Evolutionary conservation across 2,113 vertebrate genomes (phyloP).

Genomic region (Choloepus hoffmanni): DNA sequence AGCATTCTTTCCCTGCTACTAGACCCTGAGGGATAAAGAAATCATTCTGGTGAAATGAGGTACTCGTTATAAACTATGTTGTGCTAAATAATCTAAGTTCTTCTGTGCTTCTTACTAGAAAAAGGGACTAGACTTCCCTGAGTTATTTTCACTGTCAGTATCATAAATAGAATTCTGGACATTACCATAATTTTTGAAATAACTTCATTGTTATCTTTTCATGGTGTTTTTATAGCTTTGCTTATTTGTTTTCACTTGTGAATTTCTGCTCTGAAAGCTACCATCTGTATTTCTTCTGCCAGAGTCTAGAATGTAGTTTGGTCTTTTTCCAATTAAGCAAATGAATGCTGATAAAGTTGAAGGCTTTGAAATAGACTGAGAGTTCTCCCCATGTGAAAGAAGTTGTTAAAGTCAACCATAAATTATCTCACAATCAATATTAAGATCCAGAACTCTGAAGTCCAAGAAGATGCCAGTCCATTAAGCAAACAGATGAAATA

Average conservation of each 20-base stretch:
- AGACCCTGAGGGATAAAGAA: neutral
- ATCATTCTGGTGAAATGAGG: neutral
- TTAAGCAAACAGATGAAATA: slow-evolving; percentile 76
- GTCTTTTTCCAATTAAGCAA: slow-evolving; percentile 19
- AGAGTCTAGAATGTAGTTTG: slow-evolving; percentile 39
- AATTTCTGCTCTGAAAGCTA: neutral
- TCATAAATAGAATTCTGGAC: neutral
- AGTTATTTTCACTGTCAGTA: neutral
- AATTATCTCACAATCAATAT: slow-evolving; percentile 49
- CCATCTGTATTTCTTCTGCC: neutral
- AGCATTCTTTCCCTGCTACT: neutral
- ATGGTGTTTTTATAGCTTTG: neutral
- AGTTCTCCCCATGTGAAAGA: slow-evolving; percentile 39
- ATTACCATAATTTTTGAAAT: slow-evolving; percentile 10
- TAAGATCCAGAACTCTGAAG: slow-evolving; percentile 68
- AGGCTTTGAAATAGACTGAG: neutral
- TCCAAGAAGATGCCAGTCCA: slow-evolving; percentile 66
- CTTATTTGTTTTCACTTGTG: neutral
- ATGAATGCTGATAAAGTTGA: slow-evolving; percentile 36
- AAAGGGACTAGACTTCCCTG: neutral
- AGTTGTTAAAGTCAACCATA: slow-evolving; percentile 46
- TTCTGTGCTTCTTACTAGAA: neutral
- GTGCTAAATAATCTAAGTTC: neutral
- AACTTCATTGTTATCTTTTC: neutral
- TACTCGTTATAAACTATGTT: neutral